Conservation (phyloP, 2,797 vertebrate genomes). For the Urophycis tenuis region DNA sequence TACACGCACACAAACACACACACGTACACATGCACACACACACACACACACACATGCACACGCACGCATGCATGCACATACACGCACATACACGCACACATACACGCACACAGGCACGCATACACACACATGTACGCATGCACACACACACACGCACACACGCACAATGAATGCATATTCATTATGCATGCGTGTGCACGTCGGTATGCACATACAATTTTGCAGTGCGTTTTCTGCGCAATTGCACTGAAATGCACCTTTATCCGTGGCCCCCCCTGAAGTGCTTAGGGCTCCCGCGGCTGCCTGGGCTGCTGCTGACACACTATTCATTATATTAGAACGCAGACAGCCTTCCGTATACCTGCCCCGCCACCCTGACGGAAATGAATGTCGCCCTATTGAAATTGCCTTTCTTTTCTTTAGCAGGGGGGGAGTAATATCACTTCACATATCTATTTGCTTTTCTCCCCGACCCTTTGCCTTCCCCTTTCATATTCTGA, state of each 20-base stretch:
- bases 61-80: background rate
- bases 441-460: constrained; percentile 29
- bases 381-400: constrained; percentile 58
- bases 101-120: background rate
- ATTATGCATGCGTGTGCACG: background rate
- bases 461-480: constrained; percentile 13
- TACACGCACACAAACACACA: background rate
- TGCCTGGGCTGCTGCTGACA: constrained; percentile 23
- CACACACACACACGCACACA: background rate
- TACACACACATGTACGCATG: background rate
- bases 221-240: constrained; percentile 22
- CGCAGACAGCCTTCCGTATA: constrained; percentile 43
- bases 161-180: constrained; percentile 6
- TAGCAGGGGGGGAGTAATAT: constrained; percentile 32
- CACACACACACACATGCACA: background rate
- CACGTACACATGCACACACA: background rate
- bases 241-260: constrained; percentile 15
- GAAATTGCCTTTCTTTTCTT: constrained; percentile 44
- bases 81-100: background rate
- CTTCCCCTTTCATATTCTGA: background rate
- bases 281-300: constrained; percentile 24
- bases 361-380: constrained; percentile 45
- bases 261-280: constrained; percentile 15
- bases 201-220: background rate
- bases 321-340: constrained; percentile 53